Base-by-base conservation (phyloP, 2,888 invertebrate genomes). In the Eristalis tenax region DNA sequence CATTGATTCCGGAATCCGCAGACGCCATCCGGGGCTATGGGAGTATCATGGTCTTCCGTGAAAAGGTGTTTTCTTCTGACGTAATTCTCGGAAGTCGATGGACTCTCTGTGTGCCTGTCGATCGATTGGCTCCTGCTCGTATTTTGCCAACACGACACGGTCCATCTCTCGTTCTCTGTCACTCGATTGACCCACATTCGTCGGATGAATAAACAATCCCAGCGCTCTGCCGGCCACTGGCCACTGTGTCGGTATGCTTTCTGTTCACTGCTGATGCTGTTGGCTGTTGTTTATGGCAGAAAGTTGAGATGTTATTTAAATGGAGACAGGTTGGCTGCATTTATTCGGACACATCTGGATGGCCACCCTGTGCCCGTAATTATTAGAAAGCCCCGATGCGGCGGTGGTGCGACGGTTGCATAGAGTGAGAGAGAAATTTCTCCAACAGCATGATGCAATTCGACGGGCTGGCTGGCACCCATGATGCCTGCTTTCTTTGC, bases 371-470 rank as follows among this genome's bases (percentile, higher is more conserved):
- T 26, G 64, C 43, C 59, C 69, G 23, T 82, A 59, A 82, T 74
- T 76, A 85, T 78, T 86, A 86, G 85, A 86, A 86, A 86, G 85
- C 76, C 69, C 35, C 18, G 50, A n/a, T 18, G 50, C n/a, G 50
- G 50, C n/a, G 43, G 18, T 40, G 43, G 43, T n/a, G 43, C 38
- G 43, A 23, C 56, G 40, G 38, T 68, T 77, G 71, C 57, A 85
- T 73, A 57, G 71, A 50, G 50, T 18, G 43, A 43, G 43, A n/a
- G 61, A 63, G 32, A 43, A 18, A 68, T 77, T 78, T 78, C 63
- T 78, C 70, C 64, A 57, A 63, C 10, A 56, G 1, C 15, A 70
- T 78, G 70, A 78, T 78, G 78, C 78, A 77, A 77, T 77, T 63
- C 50, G 6, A 2, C 5, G 50, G 18, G 1, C 13, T 38, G 32